A percentile compares a stretch with the other conserved stretches of the same genome.
Conservation (phyloP, 1,140 invertebrate species). For the Drosophila kanapiae region DNA sequence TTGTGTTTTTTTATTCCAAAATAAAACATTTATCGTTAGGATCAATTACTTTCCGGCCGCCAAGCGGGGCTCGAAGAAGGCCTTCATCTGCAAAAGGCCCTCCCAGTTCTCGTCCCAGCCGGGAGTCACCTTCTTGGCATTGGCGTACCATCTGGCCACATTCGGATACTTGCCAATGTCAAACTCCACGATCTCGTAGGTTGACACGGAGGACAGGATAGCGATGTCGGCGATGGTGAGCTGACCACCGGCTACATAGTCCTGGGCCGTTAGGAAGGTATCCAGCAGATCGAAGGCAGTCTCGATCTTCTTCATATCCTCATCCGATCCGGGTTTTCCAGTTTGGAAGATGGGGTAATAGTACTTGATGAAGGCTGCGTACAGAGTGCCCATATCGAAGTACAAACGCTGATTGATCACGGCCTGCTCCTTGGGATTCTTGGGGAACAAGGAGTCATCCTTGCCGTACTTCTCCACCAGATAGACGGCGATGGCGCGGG, state of each 20-base stretch:
- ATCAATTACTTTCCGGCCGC: background rate
- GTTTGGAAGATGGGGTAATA: constrained; percentile 3
- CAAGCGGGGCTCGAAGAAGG: background rate
- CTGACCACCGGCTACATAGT: constrained; percentile 2
- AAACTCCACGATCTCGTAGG: constrained; percentile 1
- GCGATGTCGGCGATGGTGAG: background rate
- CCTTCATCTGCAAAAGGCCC: constrained; percentile 2
- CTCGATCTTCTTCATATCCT: constrained; percentile 2
- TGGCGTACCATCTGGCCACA: constrained; percentile 9
- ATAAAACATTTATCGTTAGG: no score
- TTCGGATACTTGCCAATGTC: constrained; percentile 6
- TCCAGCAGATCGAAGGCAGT: constrained; percentile 1
- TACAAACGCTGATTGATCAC: constrained; percentile 5
- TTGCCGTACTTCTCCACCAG: constrained; percentile 14
- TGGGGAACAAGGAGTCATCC: constrained; percentile 1
- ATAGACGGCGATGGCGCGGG: constrained; percentile 1
- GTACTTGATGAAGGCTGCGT: constrained; percentile 3
- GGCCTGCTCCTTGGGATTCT: constrained; percentile 13
- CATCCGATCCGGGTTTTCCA: background rate
- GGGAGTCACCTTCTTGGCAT: constrained; percentile 2
- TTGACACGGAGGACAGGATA: background rate
- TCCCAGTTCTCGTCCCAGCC: constrained; percentile 16
- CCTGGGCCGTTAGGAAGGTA: background rate
- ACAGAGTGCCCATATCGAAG: constrained; percentile 9
- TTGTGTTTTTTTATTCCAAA: no score